Base-by-base conservation (phyloP, 2,797 vertebrate species). In the Pelobates cultripes region DNA sequence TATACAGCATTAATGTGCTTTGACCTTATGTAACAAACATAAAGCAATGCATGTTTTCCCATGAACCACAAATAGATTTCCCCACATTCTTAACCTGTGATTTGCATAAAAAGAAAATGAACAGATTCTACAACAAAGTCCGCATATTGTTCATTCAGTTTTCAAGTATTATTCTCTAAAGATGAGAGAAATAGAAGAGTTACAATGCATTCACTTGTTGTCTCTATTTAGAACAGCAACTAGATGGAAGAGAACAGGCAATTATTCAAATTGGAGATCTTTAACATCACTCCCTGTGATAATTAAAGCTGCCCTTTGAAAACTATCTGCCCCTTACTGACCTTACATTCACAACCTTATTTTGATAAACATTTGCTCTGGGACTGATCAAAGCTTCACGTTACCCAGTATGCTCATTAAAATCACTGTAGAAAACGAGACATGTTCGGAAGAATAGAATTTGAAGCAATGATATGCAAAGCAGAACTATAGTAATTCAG, bases 181-280 rank as follows among this genome's bases (percentile, higher is more conserved):
- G 70, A 53, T 40, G 3, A 40, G n/a, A 43, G 47, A 55, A 61
- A 40, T 14, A 3, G 8, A 17, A 47, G 7, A 15, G 40, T 67
- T 47, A 55, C 60, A 14, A 3, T 15, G 13, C 63, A 51, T 60
- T 73, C 44, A 4, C 42, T 67, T 64, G 45, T 63, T 79, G 10
- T 63, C 47, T 42, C 70, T 47, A 43, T 68, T 80, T 73, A 68
- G 41, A 51, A 80, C 63, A 73, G 73, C 78, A 80, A 80, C 74
- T 44, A 80, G 61, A 73, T 40, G 45, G 9, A 57, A 57, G 70
- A 55, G 78, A 80, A 80, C 66, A 80, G 66, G 73, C 72, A 80
- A 80, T 80, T 73, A 64, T 68, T 47, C 72, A 9, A 73, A 80
- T 66, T 13, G 45, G 63, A 61, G 14, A 68, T 47, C 71, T 57